Base-by-base conservation (phyloP, 2,888 invertebrate genomes). In the Seira ritae region DNA sequence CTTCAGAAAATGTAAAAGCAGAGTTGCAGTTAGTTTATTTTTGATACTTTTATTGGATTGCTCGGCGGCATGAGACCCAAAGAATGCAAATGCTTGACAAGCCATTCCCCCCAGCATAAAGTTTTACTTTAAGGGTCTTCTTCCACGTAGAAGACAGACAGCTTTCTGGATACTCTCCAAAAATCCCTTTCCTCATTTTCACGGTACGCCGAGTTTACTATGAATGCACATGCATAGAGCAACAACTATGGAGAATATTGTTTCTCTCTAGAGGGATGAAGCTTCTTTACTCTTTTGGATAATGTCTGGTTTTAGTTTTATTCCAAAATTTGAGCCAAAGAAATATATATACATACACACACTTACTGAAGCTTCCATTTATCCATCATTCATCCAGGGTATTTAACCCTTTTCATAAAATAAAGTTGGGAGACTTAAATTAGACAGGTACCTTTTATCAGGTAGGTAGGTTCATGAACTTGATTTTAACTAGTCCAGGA, bases 101-200 rank as follows among this genome's bases (percentile, higher is more conserved):
- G 17, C 55, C 17, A 55, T 55, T 31, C 31, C 55, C 55, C 55
- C 55, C 55, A 8, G 15, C n/a, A 12, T n/a, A 55, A 55, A 24
- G 24, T 17, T 37, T 67, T 20, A 46, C 23, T 31, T 69, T 68
- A 80, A 80, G 80, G 80, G 80, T 80, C 80, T 55, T 12, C 80
- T 31, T 31, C 31, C 60, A 31, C 31, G 31, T n/a, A n/a, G n/a
- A n/a, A n/a, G n/a, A 73, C 60, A 74, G 80, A 74, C 73, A 69
- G 80, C 62, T 80, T 80, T 80, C 80, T 80, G 80, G 80, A 80
- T 80, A 73, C 80, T 80, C 73, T 80, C 80, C 80, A 80, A 80
- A 68, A 77, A 80, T 67, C 37, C 69, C 73, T 50, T 73, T 79
- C 71, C 50, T 55, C 67, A 10, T 55, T 62, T 46, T 55, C 55